phyloP scores from a whole-genome alignment of 2,888 invertebrate genomes.

The Caradrina clavipalpis region DNA sequence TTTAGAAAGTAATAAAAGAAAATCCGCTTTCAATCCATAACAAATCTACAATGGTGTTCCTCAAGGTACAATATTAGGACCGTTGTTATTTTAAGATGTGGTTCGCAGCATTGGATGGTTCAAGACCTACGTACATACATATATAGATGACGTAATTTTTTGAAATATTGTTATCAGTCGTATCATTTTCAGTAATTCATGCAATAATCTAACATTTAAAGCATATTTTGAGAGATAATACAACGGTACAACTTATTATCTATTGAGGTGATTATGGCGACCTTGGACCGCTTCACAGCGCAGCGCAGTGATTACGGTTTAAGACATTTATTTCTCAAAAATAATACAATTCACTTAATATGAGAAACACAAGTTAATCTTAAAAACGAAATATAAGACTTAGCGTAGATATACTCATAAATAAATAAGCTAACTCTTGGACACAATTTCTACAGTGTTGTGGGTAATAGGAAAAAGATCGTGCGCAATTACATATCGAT shows the following conservation, averaged over 20 bases:
- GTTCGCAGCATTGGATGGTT: background rate
- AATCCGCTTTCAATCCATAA: background rate
- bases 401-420: too few relatives aligned
- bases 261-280: background rate
- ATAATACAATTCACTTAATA: too few relatives aligned
- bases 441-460: too few relatives aligned
- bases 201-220: too few relatives aligned
- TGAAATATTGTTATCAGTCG: background rate
- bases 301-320: too few relatives aligned
- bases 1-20: background rate
- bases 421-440: too few relatives aligned
- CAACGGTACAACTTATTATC: background rate
- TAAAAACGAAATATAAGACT: too few relatives aligned
- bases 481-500: too few relatives aligned
- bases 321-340: too few relatives aligned
- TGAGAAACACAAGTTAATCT: too few relatives aligned
- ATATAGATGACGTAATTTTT: background rate
- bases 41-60: constrained; percentile 7
- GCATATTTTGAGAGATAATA: too few relatives aligned
- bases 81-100: background rate
- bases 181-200: background rate
- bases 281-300: background rate
- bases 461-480: too few relatives aligned
- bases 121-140: background rate
- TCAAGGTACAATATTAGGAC: background rate